phyloP scores from a whole-genome alignment of 1,140 invertebrate genomes.

The Phthorimaea operculella region DNA sequence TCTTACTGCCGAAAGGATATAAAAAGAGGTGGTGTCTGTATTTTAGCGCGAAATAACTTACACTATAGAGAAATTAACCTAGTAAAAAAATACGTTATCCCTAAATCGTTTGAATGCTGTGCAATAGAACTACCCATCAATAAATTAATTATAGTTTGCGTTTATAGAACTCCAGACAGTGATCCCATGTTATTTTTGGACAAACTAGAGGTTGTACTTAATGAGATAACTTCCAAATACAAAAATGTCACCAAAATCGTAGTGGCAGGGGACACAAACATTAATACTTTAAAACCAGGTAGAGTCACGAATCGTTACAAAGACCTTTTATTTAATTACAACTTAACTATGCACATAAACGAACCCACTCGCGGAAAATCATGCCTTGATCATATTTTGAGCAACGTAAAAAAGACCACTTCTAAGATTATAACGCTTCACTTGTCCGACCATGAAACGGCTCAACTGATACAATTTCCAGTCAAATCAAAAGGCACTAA shows the following conservation, averaged over 20 bases:
- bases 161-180: slow-evolving; percentile 1
- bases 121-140: neutral
- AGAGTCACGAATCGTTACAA: neutral
- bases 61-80: neutral
- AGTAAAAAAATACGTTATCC: neutral
- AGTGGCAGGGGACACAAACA: neutral
- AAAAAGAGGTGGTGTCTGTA: slow-evolving; percentile 5
- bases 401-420: neutral
- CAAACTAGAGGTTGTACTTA: neutral
- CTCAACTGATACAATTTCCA: neutral
- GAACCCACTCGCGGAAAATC: neutral
- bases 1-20: neutral
- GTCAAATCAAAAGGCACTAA: neutral
- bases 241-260: neutral
- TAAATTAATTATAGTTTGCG: slow-evolving; percentile 1
- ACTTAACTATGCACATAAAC: neutral
- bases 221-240: neutral
- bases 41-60: neutral
- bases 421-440: neutral
- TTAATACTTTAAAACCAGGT: neutral
- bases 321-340: neutral
- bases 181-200: neutral
- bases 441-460: slow-evolving; percentile 2
- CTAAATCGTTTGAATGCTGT: slow-evolving; percentile 6
- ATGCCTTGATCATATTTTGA: slow-evolving; percentile 4